Percentiles rank a stretch among this genome's conserved stretches.
These are phyloP conservation scores for Tyrophagus putrescentiae DNA, from an alignment of 1,140 invertebrate species.

Conservation along the genomic window DNA sequence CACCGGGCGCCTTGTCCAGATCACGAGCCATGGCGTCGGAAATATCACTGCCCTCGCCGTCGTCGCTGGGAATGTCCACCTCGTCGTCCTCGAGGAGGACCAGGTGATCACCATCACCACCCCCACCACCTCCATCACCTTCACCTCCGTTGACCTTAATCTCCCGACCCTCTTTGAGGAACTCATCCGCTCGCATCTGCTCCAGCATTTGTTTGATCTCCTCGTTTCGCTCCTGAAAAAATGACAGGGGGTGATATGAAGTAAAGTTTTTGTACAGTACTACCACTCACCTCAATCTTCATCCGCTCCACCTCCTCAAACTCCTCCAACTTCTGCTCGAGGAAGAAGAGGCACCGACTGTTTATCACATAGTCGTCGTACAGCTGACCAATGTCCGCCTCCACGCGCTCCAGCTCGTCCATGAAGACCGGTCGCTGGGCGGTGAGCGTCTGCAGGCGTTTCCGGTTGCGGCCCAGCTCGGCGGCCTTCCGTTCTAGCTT, in stretches of 20 bases:
- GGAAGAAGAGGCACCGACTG: constrained; percentile 66
- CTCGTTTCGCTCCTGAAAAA: constrained; percentile 32
- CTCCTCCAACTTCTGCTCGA: constrained; percentile 59
- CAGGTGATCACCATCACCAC: constrained; percentile 27
- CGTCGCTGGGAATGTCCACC: constrained; percentile 1
- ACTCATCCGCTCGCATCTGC: constrained; percentile 37
- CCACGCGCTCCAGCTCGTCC: constrained; percentile 84
- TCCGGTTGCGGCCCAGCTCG: constrained; percentile 81
- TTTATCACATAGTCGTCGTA: constrained; percentile 77
- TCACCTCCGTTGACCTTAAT: not conserved
- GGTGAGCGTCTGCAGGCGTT: constrained; percentile 74
- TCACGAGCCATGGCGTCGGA: not conserved
- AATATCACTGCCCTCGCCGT: not conserved
- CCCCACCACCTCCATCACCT: constrained; percentile 27
- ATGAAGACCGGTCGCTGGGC: constrained; percentile 93
- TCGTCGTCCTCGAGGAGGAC: not conserved
- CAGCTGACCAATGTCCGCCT: constrained; percentile 63
- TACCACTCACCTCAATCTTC: constrained; percentile 43
- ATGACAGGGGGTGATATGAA: constrained; percentile 1
- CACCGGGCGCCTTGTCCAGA: too few relatives aligned
- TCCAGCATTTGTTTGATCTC: constrained; percentile 40
- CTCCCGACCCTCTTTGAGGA: constrained; percentile 31
- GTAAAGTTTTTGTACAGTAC: constrained; percentile 23
- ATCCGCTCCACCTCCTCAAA: constrained; percentile 51
- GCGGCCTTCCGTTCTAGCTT: constrained; percentile 79